Conservation (phyloP, 2,888 invertebrate species). For the Coelogynopora nodosa region DNA sequence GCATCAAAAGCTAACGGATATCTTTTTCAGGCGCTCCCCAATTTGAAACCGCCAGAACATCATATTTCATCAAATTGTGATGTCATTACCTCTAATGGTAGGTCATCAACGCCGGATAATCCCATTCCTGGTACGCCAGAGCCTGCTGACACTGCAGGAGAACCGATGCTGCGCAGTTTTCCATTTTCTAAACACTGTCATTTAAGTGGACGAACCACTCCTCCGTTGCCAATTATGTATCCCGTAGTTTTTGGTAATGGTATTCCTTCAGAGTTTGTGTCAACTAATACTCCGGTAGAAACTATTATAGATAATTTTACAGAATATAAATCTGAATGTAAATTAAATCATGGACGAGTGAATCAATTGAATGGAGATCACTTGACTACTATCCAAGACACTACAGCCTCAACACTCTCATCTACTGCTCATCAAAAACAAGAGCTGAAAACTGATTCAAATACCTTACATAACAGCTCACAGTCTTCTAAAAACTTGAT, state of each 20-base stretch:
- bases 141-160: neutral
- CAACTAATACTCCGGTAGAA: neutral
- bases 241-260: neutral
- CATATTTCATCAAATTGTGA: neutral
- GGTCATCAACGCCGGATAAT: constrained; percentile 5
- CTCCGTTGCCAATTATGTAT: neutral
- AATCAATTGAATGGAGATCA: neutral
- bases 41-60: neutral
- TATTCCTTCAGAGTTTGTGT: neutral
- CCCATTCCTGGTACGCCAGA: constrained; percentile 13
- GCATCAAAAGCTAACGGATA: neutral
- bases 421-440: neutral
- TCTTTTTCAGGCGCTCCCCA: neutral
- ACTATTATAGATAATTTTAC: neutral
- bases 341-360: neutral
- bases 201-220: neutral
- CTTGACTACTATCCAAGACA: neutral
- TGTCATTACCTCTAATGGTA: neutral
- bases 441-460: neutral
- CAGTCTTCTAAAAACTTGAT: neutral
- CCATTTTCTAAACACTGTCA: neutral
- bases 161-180: neutral
- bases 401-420: neutral
- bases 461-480: neutral
- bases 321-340: neutral